Percentiles rank a stretch among this genome's conserved stretches.
Evolutionary conservation across 2,113 vertebrate species (phyloP).

Genomic region (Lampris megalopsis): DNA sequence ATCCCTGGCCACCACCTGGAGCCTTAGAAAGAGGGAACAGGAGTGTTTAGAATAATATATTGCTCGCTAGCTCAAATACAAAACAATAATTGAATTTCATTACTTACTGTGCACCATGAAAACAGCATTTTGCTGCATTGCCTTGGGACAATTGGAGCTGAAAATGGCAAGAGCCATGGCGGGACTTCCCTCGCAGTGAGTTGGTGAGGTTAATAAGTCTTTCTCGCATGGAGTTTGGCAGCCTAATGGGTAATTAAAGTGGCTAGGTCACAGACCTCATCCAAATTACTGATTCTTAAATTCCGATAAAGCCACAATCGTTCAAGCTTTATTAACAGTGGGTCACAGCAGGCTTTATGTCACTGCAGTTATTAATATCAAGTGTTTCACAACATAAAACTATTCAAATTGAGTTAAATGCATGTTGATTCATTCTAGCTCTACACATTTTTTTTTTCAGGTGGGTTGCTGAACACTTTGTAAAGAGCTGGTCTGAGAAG

Average conservation of each 20-base stretch:
- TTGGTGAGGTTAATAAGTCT: conserved; percentile 4
- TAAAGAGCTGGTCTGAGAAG: conserved; percentile 92
- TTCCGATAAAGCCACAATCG: background rate
- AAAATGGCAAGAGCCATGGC: background rate
- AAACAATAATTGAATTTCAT: background rate
- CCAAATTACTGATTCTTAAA: background rate
- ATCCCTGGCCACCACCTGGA: background rate
- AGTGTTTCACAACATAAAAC: background rate
- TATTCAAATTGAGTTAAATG: background rate
- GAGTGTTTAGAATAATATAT: background rate
- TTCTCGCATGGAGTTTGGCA: conserved; percentile 6
- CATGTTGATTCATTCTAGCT: background rate
- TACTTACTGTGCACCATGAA: background rate
- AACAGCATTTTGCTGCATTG: background rate
- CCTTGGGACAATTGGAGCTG: background rate
- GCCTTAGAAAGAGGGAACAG: background rate
- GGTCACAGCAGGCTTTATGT: background rate
- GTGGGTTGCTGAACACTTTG: conserved; percentile 91
- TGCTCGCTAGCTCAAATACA: background rate
- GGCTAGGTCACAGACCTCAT: conserved; percentile 2
- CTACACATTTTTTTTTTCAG: conserved; percentile 70
- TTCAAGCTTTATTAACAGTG: background rate
- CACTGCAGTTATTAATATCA: background rate
- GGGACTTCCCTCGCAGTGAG: background rate
- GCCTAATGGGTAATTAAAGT: background rate